Evolutionary conservation across 1,140 invertebrate species (phyloP).

Genomic region (Macrobrachium rosenbergii): DNA sequence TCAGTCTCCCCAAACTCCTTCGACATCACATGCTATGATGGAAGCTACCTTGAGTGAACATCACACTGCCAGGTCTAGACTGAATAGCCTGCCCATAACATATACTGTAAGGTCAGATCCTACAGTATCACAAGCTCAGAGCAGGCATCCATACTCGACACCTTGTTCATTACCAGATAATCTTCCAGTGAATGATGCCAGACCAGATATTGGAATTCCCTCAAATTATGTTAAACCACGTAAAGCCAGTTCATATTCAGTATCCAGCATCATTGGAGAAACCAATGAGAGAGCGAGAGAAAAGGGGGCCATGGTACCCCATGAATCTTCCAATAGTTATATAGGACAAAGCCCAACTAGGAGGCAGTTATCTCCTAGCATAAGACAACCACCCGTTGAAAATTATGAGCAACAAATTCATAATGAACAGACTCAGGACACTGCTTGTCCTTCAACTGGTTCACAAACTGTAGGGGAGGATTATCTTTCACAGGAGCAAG

Average conservation of each 20-base stretch:
- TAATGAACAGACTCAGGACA: slow-evolving; percentile 29
- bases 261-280: slow-evolving; percentile 66
- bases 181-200: slow-evolving; percentile 40
- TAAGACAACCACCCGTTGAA: slow-evolving; percentile 11
- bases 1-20: slow-evolving; percentile 12
- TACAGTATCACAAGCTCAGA: slow-evolving; percentile 50
- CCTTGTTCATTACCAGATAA: slow-evolving; percentile 48
- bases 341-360: slow-evolving; percentile 48
- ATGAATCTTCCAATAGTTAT: slow-evolving; percentile 51
- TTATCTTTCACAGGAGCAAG: slow-evolving; percentile 31
- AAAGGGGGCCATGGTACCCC: slow-evolving; percentile 33
- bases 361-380: slow-evolving; percentile 43
- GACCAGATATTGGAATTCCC: slow-evolving; percentile 29
- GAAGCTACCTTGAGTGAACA: too few species aligned
- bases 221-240: slow-evolving; percentile 50
- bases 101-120: slow-evolving; percentile 45
- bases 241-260: slow-evolving; percentile 66
- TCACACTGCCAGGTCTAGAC: too few species aligned
- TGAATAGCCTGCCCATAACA: slow-evolving; percentile 40
- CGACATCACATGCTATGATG: neutral
- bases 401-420: slow-evolving; percentile 37
- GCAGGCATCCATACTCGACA: slow-evolving; percentile 34
- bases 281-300: slow-evolving; percentile 56
- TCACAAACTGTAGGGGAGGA: slow-evolving; percentile 34
- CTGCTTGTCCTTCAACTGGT: neutral